A percentile compares a stretch with the other conserved stretches of the same genome.
phyloP scores from a whole-genome alignment of 37 sponge, comb jelly and placozoan species.

The Oopsacas minuta region DNA sequence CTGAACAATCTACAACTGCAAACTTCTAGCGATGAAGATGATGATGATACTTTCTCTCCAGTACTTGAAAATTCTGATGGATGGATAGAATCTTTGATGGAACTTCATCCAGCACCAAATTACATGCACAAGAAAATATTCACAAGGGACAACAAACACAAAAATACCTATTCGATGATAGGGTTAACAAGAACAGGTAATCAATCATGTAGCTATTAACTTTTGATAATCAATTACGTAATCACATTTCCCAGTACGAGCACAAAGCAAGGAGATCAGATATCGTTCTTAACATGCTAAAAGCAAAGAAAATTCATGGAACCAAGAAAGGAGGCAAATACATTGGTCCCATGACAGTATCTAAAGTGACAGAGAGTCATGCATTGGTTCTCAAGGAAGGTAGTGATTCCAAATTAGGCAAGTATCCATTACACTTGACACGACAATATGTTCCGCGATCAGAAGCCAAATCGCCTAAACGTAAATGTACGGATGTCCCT shows the following conservation, averaged over 20 bases:
- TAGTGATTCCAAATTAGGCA: background rate
- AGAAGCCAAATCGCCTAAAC: background rate
- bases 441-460: background rate
- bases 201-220: background rate
- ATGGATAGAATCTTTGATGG: conserved; percentile 10
- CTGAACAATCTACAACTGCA: background rate
- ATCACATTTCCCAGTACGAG: background rate
- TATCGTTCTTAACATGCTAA: background rate
- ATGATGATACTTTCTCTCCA: background rate
- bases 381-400: conserved; percentile 10
- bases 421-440: background rate
- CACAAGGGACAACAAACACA: background rate
- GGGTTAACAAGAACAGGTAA: background rate
- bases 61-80: background rate
- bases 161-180: conserved; percentile 6
- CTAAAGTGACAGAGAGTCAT: conserved; percentile 15
- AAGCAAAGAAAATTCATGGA: conserved; percentile 9
- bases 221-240: background rate
- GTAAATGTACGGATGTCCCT: background rate
- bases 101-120: background rate
- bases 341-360: conserved; percentile 1
- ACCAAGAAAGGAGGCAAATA: background rate
- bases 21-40: background rate
- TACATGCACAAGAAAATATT: background rate
- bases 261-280: background rate